phyloP scores from a whole-genome alignment of 2,888 invertebrate species.

The Acanthoscelides obtectus region DNA sequence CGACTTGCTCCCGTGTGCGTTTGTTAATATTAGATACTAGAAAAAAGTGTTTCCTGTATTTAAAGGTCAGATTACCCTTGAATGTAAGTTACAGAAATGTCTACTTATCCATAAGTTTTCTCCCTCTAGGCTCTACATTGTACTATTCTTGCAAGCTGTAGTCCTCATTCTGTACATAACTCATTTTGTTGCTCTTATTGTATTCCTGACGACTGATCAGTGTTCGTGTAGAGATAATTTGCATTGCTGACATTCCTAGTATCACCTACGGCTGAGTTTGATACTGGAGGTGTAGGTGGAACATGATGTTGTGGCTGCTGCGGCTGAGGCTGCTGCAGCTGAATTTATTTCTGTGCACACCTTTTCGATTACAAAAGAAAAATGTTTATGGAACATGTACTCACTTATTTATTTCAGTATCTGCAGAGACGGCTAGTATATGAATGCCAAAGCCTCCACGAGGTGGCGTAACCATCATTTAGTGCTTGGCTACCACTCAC shows the following conservation, averaged over 20 bases:
- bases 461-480: too few species aligned
- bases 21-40: too few species aligned
- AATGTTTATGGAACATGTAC: too few species aligned
- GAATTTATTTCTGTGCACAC: constrained; percentile 27
- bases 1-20: too few species aligned
- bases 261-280: constrained; percentile 12
- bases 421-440: too few species aligned
- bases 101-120: constrained; percentile 9
- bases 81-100: too few species aligned
- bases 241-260: constrained; percentile 15
- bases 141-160: constrained; percentile 19
- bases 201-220: constrained; percentile 7
- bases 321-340: not conserved
- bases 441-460: too few species aligned
- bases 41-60: too few species aligned
- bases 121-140: constrained; percentile 11
- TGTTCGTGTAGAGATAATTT: constrained; percentile 22
- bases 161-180: constrained; percentile 35
- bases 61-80: too few species aligned
- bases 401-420: too few species aligned
- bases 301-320: constrained; percentile 12
- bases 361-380: too few species aligned
- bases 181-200: constrained; percentile 22
- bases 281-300: constrained; percentile 7
- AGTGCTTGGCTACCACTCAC: too few species aligned